Conservation (phyloP, 1,140 invertebrate genomes). For the Drosophila nigrodunni region DNA sequence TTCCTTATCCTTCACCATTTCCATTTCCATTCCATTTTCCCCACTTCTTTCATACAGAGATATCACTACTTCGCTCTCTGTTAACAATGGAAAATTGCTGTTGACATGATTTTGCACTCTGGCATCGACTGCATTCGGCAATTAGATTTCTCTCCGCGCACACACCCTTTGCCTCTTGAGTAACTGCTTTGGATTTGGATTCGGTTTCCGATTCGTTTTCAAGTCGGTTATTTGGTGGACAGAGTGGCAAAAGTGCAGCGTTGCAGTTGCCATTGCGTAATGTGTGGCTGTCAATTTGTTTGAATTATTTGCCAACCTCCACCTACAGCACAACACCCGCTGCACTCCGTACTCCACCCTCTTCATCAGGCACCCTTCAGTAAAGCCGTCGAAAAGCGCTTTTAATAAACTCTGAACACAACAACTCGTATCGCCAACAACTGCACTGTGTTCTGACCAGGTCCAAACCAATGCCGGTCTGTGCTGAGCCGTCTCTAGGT, state of each 20-base stretch:
- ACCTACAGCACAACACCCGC: slow-evolving; percentile 9
- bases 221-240: slow-evolving; percentile 63
- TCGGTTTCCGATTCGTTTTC: slow-evolving; percentile 29
- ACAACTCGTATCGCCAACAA: slow-evolving; percentile 4
- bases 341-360: background rate
- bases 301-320: slow-evolving; percentile 68
- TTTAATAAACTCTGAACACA: slow-evolving; percentile 63
- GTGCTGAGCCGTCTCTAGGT: slow-evolving; percentile 53
- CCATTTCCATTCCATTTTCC: background rate
- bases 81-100: slow-evolving; percentile 84
- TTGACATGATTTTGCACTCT: slow-evolving; percentile 85
- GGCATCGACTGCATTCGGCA: slow-evolving; percentile 84
- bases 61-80: slow-evolving; percentile 31
- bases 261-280: slow-evolving; percentile 78
- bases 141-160: slow-evolving; percentile 79
- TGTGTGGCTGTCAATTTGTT: slow-evolving; percentile 81
- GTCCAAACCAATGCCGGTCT: slow-evolving; percentile 5
- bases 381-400: slow-evolving; percentile 58
- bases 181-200: slow-evolving; percentile 13
- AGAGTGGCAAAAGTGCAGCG: slow-evolving; percentile 68
- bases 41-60: too few relatives aligned
- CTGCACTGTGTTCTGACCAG: background rate
- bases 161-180: slow-evolving; percentile 9
- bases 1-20: background rate
- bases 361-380: too few relatives aligned